These are phyloP conservation scores for Hemistola chrysoprasaria DNA, from an alignment of 2,888 invertebrate species.

Conservation along the genomic window DNA sequence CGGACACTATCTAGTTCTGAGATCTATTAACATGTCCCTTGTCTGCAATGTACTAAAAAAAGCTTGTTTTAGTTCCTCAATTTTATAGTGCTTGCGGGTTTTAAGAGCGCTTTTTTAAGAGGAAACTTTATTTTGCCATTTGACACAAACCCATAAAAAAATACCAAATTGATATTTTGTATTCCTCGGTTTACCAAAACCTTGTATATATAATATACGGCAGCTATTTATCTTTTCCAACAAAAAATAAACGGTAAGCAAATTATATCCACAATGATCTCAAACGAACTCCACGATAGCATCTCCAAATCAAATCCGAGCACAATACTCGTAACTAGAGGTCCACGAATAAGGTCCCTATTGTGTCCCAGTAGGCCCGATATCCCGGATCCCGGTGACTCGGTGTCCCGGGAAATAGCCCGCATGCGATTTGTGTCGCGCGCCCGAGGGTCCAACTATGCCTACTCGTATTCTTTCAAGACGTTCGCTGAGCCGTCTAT, in stretches of 20 bases:
- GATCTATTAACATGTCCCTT: too few species aligned
- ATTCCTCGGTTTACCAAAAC: too few species aligned
- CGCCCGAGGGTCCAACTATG: constrained; percentile 21
- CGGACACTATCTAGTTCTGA: too few species aligned
- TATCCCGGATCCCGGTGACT: constrained; percentile 12
- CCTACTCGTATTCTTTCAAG: constrained; percentile 13
- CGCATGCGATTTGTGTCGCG: constrained; percentile 24
- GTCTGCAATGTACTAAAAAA: too few species aligned
- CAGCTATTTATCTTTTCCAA: too few species aligned
- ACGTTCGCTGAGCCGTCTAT: constrained; percentile 4
- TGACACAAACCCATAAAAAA: too few species aligned
- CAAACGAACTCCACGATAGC: constrained; percentile 28
- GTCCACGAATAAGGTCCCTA: constrained; percentile 18
- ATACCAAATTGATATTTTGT: too few species aligned
- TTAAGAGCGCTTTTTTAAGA: too few species aligned
- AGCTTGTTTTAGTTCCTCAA: too few species aligned
- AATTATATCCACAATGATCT: constrained; percentile 26
- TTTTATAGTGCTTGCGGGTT: too few species aligned
- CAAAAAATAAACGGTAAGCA: constrained; percentile 2
- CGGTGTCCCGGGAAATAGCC: constrained; percentile 24
- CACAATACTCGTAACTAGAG: constrained; percentile 29
- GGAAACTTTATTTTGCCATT: too few species aligned
- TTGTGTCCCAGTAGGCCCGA: constrained; percentile 19
- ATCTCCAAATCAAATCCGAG: constrained; percentile 27
- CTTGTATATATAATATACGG: too few species aligned